These are phyloP conservation scores for Tachysurus vachellii DNA, from an alignment of 2,113 vertebrate genomes.

Conservation along the genomic window DNA sequence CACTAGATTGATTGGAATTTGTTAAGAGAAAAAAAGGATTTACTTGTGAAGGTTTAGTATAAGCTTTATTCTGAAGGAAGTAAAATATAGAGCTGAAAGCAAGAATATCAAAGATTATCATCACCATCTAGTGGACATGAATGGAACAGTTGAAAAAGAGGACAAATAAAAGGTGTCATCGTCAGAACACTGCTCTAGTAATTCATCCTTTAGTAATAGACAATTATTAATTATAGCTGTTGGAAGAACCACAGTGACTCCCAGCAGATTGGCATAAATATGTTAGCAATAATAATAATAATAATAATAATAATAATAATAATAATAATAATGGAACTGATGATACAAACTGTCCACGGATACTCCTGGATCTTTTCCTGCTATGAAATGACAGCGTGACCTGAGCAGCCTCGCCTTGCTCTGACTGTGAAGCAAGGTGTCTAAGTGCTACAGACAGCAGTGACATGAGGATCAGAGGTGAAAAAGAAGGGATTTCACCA, in stretches of 20 bases:
- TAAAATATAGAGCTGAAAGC: neutral
- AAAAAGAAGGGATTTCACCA: conserved; percentile 19
- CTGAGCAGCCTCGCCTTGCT: neutral
- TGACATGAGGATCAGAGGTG: conserved; percentile 20
- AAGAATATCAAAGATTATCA: neutral
- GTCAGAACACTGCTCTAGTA: neutral
- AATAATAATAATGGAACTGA: neutral
- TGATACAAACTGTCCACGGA: neutral
- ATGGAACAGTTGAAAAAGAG: neutral
- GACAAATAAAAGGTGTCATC: neutral
- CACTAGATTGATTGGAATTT: neutral
- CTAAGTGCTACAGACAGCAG: neutral
- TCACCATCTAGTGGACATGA: conserved; percentile 42
- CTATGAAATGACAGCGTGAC: neutral
- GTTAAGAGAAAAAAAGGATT: neutral
- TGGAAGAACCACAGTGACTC: neutral
- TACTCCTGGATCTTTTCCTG: neutral
- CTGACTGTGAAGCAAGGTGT: neutral
- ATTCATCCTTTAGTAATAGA: neutral
- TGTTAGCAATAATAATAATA: neutral
- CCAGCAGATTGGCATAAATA: neutral
- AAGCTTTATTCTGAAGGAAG: neutral
- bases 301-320: too few species aligned
- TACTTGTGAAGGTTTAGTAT: neutral
- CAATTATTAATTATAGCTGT: neutral